phyloP scores from a whole-genome alignment of 1,140 invertebrate species.

The Papilio dardanus region DNA sequence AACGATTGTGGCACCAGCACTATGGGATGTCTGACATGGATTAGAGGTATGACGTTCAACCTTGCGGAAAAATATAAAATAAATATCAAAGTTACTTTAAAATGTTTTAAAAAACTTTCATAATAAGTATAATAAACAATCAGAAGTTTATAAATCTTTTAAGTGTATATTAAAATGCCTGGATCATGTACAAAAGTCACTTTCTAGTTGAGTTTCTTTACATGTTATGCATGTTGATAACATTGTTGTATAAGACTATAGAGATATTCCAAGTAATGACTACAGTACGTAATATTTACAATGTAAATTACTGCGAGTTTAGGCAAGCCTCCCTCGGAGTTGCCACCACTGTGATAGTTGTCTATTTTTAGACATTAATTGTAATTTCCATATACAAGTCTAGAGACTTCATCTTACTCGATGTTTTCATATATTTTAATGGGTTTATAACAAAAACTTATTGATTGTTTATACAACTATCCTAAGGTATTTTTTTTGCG shows the following conservation, averaged over 20 bases:
- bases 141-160: background rate
- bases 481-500: too few species aligned
- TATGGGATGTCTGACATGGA: constrained; percentile 73
- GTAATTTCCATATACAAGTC: background rate
- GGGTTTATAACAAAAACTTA: too few species aligned
- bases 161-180: background rate
- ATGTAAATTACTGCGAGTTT: background rate
- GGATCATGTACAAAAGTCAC: background rate
- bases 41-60: constrained; percentile 68
- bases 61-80: constrained; percentile 40
- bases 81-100: constrained; percentile 5
- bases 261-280: background rate
- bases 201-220: constrained; percentile 15
- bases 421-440: background rate
- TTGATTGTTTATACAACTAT: too few species aligned
- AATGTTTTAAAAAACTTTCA: background rate
- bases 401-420: background rate
- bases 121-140: background rate
- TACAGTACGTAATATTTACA: background rate
- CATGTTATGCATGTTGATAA: constrained; percentile 2
- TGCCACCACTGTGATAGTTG: constrained; percentile 8
- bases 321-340: background rate
- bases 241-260: constrained; percentile 1
- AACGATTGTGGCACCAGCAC: constrained; percentile 1
- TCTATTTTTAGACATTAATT: constrained; percentile 19